Percentiles rank a stretch among this genome's conserved stretches.
These are phyloP conservation scores for Aphis gossypii DNA, from an alignment of 1,140 invertebrate species.

Conservation along the genomic window DNA sequence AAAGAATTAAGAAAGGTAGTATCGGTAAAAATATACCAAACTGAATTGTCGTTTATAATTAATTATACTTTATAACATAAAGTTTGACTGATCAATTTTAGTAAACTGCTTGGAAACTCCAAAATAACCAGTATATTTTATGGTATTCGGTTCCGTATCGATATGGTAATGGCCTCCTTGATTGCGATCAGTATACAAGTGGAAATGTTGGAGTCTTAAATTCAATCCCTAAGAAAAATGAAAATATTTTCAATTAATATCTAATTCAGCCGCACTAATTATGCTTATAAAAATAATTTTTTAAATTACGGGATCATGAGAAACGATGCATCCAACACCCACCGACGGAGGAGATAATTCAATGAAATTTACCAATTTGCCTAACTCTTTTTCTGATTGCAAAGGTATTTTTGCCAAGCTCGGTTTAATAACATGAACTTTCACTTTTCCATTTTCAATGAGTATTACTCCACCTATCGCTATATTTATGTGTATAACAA, in stretches of 20 bases:
- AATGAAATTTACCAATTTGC: slow-evolving; percentile 89
- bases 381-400: slow-evolving; percentile 74
- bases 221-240: slow-evolving; percentile 75
- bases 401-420: slow-evolving; percentile 85
- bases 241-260: background rate
- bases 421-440: slow-evolving; percentile 88
- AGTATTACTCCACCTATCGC: slow-evolving; percentile 88
- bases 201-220: slow-evolving; percentile 91
- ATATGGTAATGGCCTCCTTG: slow-evolving; percentile 96
- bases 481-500: slow-evolving; percentile 61
- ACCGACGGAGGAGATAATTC: slow-evolving; percentile 86
- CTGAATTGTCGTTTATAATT: too few relatives aligned
- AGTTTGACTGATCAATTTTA: slow-evolving; percentile 74
- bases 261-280: too few relatives aligned
- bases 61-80: too few relatives aligned
- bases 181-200: slow-evolving; percentile 85
- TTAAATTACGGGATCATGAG: slow-evolving; percentile 79
- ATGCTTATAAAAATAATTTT: background rate
- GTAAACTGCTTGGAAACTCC: slow-evolving; percentile 77
- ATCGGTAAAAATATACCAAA: too few relatives aligned
- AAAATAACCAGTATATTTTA: slow-evolving; percentile 89
- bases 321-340: slow-evolving; percentile 86
- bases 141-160: slow-evolving; percentile 85
- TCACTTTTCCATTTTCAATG: slow-evolving; percentile 80
- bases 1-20: too few relatives aligned